phyloP scores from a whole-genome alignment of 2,888 invertebrate genomes.

The Sussaba pulchella region DNA sequence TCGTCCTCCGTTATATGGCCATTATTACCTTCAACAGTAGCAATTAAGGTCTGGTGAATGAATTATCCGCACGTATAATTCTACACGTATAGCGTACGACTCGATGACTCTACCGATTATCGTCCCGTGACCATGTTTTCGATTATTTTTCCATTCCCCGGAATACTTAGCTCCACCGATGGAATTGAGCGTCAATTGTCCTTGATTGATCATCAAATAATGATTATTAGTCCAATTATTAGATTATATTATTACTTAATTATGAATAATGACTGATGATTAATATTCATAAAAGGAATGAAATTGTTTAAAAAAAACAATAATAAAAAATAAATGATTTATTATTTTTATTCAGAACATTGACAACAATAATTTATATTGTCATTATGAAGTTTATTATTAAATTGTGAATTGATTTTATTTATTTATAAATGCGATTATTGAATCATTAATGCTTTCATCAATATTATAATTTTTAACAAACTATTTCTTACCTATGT shows the following conservation, averaged over 20 bases:
- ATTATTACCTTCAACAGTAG: constrained; percentile 85
- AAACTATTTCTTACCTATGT: neutral
- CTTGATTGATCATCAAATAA: constrained; percentile 69
- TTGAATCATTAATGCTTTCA: neutral
- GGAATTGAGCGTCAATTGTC: constrained; percentile 85
- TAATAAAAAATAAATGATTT: too few species aligned
- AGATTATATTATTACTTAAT: too few species aligned
- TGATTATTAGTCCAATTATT: too few species aligned
- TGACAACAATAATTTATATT: too few species aligned
- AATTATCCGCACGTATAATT: neutral
- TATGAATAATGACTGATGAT: too few species aligned
- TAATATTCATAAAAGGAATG: too few species aligned
- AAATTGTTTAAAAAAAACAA: too few species aligned
- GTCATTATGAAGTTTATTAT: too few species aligned
- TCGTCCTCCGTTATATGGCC: constrained; percentile 85
- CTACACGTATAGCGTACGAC: neutral
- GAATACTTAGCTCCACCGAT: constrained; percentile 86
- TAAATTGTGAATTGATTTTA: too few species aligned
- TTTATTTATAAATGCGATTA: constrained; percentile 19
- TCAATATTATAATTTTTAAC: neutral
- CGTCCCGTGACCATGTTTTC: constrained; percentile 86
- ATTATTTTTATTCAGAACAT: too few species aligned
- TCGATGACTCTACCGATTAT: constrained; percentile 71
- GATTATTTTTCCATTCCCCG: constrained; percentile 86
- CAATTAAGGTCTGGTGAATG: neutral